Conservation (phyloP, 2,797 vertebrate genomes). For the Phrynocephalus vlangalii region DNA sequence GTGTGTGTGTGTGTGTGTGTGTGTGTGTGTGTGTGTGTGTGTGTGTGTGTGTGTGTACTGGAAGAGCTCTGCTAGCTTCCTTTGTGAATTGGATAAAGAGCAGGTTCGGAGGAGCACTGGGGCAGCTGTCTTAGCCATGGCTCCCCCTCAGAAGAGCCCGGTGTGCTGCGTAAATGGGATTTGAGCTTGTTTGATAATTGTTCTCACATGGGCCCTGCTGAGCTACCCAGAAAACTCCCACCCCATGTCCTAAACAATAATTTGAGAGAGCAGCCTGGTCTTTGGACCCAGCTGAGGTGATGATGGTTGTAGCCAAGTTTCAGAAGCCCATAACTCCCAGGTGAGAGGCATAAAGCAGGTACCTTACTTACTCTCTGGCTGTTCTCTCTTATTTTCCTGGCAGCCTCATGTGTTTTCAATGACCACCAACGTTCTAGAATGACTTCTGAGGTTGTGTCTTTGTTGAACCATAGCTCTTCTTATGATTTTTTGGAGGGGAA, state of each 20-base stretch:
- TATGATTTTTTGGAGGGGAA: not conserved
- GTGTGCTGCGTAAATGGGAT: conserved; percentile 37
- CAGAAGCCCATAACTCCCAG: not conserved
- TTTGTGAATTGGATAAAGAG: conserved; percentile 37
- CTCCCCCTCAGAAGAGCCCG: conserved; percentile 23
- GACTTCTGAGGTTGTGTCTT: not conserved
- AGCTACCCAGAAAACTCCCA: conserved; percentile 23
- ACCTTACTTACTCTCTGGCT: not conserved
- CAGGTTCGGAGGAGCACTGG: conserved; percentile 10
- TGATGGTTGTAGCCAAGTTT: conserved; percentile 27
- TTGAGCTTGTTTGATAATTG: conserved; percentile 40
- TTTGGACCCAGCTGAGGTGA: conserved; percentile 19
- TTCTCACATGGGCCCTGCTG: conserved; percentile 10
- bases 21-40: too few species aligned
- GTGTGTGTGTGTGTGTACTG: too few species aligned
- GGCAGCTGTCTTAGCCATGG: not conserved
- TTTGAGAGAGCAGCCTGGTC: conserved; percentile 30
- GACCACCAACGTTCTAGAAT: not conserved
- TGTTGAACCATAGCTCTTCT: not conserved
- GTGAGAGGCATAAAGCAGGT: conserved; percentile 13
- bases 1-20: too few species aligned
- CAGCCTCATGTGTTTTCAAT: not conserved
- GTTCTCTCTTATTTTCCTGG: not conserved
- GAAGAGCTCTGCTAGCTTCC: not conserved
- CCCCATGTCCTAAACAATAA: conserved; percentile 27